Evolutionary conservation across 64 coral and sea anemone species (phyloP).

Genomic region (Orbicella faveolata): DNA sequence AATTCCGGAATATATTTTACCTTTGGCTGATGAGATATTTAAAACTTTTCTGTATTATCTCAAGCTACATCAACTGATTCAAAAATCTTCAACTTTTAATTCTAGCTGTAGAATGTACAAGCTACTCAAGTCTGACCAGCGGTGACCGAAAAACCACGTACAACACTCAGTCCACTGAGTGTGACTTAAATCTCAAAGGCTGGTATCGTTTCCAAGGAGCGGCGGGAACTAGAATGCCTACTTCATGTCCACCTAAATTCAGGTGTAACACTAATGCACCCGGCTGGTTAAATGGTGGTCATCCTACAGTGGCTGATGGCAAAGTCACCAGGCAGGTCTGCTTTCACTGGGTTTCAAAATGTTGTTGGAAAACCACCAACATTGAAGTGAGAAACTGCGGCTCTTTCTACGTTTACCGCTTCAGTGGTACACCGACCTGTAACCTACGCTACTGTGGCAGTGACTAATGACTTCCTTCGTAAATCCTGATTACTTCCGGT

Average conservation of each 20-base stretch:
- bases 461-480: neutral
- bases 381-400: neutral
- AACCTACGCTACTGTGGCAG: neutral
- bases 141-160: neutral
- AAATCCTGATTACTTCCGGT: too few relatives aligned
- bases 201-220: neutral
- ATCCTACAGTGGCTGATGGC: too few relatives aligned
- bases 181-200: neutral
- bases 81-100: too few relatives aligned
- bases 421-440: neutral
- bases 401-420: neutral
- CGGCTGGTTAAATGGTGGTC: too few relatives aligned
- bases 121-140: too few relatives aligned
- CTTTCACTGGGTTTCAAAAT: neutral
- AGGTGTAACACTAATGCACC: too few relatives aligned
- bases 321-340: neutral
- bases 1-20: too few relatives aligned
- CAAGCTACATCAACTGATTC: neutral
- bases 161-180: neutral
- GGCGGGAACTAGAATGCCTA: neutral
- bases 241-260: neutral
- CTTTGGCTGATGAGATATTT: too few relatives aligned
- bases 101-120: too few relatives aligned
- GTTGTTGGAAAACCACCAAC: neutral
- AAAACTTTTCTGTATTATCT: neutral